These are phyloP conservation scores for Semaprochilodus insignis DNA, from an alignment of 2,797 vertebrate genomes.

Conservation along the genomic window DNA sequence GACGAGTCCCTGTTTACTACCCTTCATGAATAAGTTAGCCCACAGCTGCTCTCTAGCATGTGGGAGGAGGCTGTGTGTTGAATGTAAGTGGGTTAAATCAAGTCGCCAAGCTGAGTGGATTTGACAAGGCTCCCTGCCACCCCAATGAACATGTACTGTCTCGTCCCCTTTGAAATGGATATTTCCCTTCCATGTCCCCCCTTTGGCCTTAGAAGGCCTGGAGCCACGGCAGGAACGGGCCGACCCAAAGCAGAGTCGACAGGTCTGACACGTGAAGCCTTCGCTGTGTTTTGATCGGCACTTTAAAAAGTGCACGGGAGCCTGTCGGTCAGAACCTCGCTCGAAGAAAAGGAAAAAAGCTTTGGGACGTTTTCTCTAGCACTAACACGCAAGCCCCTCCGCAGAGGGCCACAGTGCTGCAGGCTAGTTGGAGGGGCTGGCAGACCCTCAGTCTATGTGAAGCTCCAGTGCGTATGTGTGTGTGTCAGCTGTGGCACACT, in stretches of 20 bases:
- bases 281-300: constrained; percentile 54
- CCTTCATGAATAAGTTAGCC: constrained; percentile 54
- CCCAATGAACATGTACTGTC: constrained; percentile 44
- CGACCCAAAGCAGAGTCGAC: constrained; percentile 44
- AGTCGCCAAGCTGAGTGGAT: constrained; percentile 52
- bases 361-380: constrained; percentile 33
- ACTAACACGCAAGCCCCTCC: constrained; percentile 31
- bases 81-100: constrained; percentile 61
- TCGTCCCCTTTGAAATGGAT: constrained; percentile 52
- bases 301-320: constrained; percentile 33
- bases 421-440: constrained; percentile 17
- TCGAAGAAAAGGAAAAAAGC: constrained; percentile 14
- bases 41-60: constrained; percentile 31
- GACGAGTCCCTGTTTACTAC: constrained; percentile 44
- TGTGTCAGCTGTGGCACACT: constrained; percentile 7
- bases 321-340: constrained; percentile 16
- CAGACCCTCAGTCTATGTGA: not conserved
- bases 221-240: constrained; percentile 21
- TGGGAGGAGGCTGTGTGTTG: constrained; percentile 37
- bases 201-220: constrained; percentile 13
- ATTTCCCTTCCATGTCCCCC: constrained; percentile 40
- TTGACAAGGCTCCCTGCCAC: constrained; percentile 53
- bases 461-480: not conserved
- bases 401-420: constrained; percentile 24
- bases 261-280: constrained; percentile 38